Evolutionary conservation across 2,888 invertebrate genomes (phyloP).

Genomic region (Leucophenga maculata): DNA sequence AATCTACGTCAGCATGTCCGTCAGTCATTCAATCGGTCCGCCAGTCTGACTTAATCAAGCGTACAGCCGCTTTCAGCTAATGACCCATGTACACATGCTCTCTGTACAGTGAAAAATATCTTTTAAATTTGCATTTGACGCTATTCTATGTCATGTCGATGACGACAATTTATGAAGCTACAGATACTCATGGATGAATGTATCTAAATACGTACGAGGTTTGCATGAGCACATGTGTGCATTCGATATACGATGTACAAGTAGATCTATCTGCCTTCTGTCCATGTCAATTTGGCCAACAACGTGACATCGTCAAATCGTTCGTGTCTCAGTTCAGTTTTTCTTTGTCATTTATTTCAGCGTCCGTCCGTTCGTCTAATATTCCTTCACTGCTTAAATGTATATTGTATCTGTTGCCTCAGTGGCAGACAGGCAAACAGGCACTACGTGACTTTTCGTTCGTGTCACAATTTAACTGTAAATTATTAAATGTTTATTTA

Average conservation of each 20-base stretch:
- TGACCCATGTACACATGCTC: constrained; percentile 7
- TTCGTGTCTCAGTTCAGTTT: constrained; percentile 6
- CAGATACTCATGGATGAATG: too few species aligned
- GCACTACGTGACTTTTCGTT: constrained; percentile 46
- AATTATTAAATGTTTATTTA: constrained; percentile 38
- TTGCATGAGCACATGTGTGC: too few species aligned
- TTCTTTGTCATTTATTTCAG: neutral
- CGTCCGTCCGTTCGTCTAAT: too few species aligned
- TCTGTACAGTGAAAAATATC: neutral
- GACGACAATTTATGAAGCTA: too few species aligned
- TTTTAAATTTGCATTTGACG: constrained; percentile 20
- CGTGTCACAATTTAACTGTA: constrained; percentile 40
- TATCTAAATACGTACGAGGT: too few species aligned
- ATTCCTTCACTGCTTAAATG: too few species aligned
- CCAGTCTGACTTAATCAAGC: constrained; percentile 15
- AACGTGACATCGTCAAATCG: constrained; percentile 17
- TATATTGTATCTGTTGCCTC: neutral
- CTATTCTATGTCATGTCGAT: neutral
- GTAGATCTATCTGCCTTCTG: constrained; percentile 1
- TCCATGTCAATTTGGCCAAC: constrained; percentile 18
- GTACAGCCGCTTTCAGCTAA: constrained; percentile 20
- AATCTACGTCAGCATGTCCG: neutral
- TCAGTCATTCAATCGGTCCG: neutral
- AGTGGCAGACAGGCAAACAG: neutral
- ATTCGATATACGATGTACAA: too few species aligned